Percentiles rank a stretch among this genome's conserved stretches.
phyloP scores from a whole-genome alignment of 2,888 invertebrate genomes.

The Drosophila testacea region DNA sequence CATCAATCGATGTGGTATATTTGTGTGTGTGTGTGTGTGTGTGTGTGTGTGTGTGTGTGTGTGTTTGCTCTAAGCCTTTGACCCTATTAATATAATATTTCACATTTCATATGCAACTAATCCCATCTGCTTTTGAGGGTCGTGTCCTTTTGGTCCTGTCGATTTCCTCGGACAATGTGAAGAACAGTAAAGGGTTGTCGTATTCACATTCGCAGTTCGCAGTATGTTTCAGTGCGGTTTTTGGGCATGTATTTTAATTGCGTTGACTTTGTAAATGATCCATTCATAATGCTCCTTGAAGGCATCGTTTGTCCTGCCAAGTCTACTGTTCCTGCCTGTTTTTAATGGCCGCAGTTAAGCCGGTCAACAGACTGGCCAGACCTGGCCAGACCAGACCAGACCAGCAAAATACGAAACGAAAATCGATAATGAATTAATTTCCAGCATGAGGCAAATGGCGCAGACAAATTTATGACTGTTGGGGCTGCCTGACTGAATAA shows the following conservation, averaged over 20 bases:
- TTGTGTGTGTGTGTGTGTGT: no score
- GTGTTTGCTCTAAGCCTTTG: neutral
- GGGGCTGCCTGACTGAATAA: slow-evolving; percentile 14
- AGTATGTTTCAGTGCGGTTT: slow-evolving; percentile 35
- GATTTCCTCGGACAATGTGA: neutral
- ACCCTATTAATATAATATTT: no score
- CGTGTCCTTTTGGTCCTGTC: neutral
- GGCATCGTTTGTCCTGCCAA: slow-evolving; percentile 42
- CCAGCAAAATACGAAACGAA: slow-evolving; percentile 50
- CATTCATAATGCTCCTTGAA: slow-evolving; percentile 73
- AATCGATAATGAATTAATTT: slow-evolving; percentile 79
- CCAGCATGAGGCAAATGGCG: slow-evolving; percentile 64
- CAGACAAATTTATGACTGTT: slow-evolving; percentile 72
- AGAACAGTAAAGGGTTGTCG: slow-evolving; percentile 38
- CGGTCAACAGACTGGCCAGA: slow-evolving; percentile 16
- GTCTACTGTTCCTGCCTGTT: slow-evolving; percentile 34
- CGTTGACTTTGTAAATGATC: slow-evolving; percentile 77
- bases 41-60: neutral
- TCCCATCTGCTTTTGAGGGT: neutral
- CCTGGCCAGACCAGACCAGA: neutral
- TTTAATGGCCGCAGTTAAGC: slow-evolving; percentile 50
- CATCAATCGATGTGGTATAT: no score
- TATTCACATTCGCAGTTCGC: slow-evolving; percentile 15
- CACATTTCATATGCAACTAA: no score
- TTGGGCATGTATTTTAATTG: slow-evolving; percentile 69